phyloP scores from a whole-genome alignment of 2,113 vertebrate genomes.

The Ophthalmotilapia sp. region DNA sequence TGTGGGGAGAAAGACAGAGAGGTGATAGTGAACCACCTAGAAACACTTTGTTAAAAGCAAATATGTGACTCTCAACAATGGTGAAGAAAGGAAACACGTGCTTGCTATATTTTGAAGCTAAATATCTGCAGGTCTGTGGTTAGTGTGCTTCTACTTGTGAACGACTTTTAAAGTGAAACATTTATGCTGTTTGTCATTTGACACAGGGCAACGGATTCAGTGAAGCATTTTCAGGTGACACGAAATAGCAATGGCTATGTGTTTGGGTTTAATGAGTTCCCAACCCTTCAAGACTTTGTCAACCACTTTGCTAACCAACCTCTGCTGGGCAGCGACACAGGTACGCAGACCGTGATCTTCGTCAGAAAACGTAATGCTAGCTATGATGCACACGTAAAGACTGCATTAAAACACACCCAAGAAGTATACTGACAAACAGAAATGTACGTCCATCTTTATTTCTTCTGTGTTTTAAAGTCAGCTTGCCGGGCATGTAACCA shows the following conservation, averaged over 20 bases:
- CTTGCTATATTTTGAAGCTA: background rate
- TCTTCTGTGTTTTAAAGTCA: background rate
- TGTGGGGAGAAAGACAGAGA: background rate
- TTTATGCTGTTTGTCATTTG: background rate
- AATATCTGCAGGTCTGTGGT: background rate
- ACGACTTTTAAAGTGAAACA: background rate
- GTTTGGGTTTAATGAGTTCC: constrained; percentile 92
- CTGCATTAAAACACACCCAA: background rate
- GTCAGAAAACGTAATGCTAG: background rate
- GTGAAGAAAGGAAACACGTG: background rate
- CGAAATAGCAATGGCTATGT: constrained; percentile 72
- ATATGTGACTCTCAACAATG: background rate
- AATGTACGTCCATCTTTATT: background rate
- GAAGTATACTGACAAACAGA: background rate
- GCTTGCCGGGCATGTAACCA: background rate
- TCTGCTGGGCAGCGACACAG: constrained; percentile 91
- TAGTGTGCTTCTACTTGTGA: background rate
- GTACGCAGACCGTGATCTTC: constrained; percentile 44
- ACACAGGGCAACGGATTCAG: constrained; percentile 89
- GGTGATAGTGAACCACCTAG: background rate
- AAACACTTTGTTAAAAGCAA: background rate
- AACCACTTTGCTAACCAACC: constrained; percentile 95
- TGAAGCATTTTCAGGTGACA: constrained; percentile 90
- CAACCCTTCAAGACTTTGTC: constrained; percentile 81
- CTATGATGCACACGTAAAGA: background rate